Evolutionary conservation across 2,888 invertebrate species (phyloP).

Genomic region (Latrodectus elegans): DNA sequence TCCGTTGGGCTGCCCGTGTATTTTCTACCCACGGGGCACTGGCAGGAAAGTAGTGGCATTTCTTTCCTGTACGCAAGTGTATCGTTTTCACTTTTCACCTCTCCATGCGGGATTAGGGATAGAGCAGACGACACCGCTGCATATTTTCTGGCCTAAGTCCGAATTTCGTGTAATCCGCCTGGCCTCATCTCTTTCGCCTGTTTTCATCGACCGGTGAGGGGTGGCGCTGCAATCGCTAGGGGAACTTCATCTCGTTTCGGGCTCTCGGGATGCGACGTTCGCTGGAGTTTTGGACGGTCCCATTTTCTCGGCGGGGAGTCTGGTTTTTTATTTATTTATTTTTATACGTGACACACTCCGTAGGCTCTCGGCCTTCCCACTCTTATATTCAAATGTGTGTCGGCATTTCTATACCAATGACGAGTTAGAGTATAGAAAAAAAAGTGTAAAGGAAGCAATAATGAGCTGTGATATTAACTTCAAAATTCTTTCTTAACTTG

Average conservation of each 20-base stretch:
- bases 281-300: conserved; percentile 52
- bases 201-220: conserved; percentile 45
- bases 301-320: conserved; percentile 54
- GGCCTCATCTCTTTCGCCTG: conserved; percentile 12
- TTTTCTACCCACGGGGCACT: background rate
- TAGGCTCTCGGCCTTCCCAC: too few species aligned
- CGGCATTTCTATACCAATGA: too few species aligned
- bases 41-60: background rate
- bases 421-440: too few species aligned
- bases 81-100: background rate
- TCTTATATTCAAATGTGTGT: too few species aligned
- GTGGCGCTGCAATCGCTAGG: conserved; percentile 45
- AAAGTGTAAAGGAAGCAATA: too few species aligned
- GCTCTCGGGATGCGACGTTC: conserved; percentile 24
- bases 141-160: conserved; percentile 44
- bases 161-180: conserved; percentile 28
- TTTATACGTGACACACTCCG: background rate
- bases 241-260: conserved; percentile 43
- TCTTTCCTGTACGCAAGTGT: background rate
- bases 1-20: background rate
- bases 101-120: background rate
- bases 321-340: conserved; percentile 10
- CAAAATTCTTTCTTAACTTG: too few species aligned
- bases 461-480: too few species aligned
- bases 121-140: conserved; percentile 14